These are phyloP conservation scores for Varanus komodoensis DNA, from an alignment of 2,113 vertebrate genomes.

Conservation along the genomic window DNA sequence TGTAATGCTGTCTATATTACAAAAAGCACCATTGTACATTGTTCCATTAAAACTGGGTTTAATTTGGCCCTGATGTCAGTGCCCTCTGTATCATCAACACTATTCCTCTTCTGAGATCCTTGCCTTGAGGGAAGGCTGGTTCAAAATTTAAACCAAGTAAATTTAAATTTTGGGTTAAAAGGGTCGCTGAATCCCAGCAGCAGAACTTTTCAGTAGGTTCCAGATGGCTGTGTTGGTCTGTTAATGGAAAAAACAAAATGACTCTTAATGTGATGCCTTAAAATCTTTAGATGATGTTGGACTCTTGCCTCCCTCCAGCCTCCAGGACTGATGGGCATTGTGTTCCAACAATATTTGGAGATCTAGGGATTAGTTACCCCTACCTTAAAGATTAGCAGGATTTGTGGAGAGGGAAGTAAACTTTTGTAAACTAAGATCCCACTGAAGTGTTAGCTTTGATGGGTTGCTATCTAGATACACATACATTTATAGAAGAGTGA, in stretches of 20 bases:
- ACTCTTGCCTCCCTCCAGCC: too few relatives aligned
- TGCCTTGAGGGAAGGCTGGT: neutral
- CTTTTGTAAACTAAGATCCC: too few relatives aligned
- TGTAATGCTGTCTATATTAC: neutral
- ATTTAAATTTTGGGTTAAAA: too few relatives aligned
- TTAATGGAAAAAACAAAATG: neutral
- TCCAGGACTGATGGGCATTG: too few relatives aligned
- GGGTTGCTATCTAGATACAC: too few relatives aligned
- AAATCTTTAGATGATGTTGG: too few relatives aligned
- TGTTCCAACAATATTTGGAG: too few relatives aligned
- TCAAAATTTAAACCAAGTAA: neutral
- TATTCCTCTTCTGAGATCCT: neutral
- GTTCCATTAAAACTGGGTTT: neutral
- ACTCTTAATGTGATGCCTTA: neutral
- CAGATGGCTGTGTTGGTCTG: neutral
- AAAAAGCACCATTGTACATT: neutral
- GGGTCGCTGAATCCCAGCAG: neutral
- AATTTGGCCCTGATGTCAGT: neutral
- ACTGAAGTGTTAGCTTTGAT: too few relatives aligned
- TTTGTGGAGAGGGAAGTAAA: too few relatives aligned
- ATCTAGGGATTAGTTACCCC: too few relatives aligned
- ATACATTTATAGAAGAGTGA: too few relatives aligned
- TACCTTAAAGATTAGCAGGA: too few relatives aligned
- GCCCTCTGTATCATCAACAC: neutral
- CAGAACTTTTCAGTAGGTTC: neutral